phyloP scores from a whole-genome alignment of 2,888 invertebrate genomes.

The Sinopyrophorus schimmeli region DNA sequence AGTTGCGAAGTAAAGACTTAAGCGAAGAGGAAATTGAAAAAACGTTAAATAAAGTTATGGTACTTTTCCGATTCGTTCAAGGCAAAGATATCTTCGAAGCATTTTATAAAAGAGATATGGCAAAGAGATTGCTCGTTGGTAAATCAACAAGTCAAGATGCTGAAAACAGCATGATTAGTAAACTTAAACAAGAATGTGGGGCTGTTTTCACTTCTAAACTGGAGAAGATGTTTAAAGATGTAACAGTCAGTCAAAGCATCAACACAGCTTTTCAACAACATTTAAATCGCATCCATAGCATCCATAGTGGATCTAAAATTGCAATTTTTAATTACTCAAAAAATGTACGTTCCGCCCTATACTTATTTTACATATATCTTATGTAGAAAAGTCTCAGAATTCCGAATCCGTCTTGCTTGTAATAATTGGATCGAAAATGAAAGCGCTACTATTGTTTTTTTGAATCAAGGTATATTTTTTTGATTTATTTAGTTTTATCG shows the following conservation, averaged over 20 bases:
- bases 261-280: slow-evolving; percentile 91
- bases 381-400: too few species aligned
- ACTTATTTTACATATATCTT: too few species aligned
- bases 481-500: too few species aligned
- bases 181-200: slow-evolving; percentile 97
- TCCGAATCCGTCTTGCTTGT: too few species aligned
- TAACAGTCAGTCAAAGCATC: slow-evolving; percentile 95
- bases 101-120: slow-evolving; percentile 97
- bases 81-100: slow-evolving; percentile 99
- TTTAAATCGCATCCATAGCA: slow-evolving; percentile 33
- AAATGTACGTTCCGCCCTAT: too few species aligned
- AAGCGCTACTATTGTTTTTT: too few species aligned
- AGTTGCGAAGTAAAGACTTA: slow-evolving; percentile 90
- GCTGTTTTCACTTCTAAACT: slow-evolving; percentile 96
- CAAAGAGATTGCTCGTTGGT: slow-evolving; percentile 91
- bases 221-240: slow-evolving; percentile 99
- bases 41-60: slow-evolving; percentile 95
- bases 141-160: slow-evolving; percentile 98
- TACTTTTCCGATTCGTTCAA: slow-evolving; percentile 95
- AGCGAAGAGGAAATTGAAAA: slow-evolving; percentile 95
- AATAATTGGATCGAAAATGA: too few species aligned
- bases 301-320: slow-evolving; percentile 30
- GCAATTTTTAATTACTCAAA: too few species aligned
- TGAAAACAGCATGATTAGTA: slow-evolving; percentile 97
- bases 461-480: too few species aligned